Percentiles rank a stretch among this genome's conserved stretches.
Evolutionary conservation across 2,797 vertebrate genomes (phyloP).

Genomic region (Eutrigla gurnardus): DNA sequence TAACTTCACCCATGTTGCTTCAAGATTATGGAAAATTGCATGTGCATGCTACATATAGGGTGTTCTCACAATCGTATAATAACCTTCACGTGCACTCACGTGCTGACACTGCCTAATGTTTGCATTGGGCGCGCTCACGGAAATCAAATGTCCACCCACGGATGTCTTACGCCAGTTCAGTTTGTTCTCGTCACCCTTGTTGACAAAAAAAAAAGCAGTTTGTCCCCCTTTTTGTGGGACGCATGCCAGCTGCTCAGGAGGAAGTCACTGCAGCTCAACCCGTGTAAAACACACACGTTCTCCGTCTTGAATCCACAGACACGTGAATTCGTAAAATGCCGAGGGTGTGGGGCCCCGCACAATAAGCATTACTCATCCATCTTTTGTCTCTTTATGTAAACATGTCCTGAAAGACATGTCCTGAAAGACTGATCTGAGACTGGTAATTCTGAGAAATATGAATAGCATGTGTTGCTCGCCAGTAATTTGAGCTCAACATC

Average conservation of each 20-base stretch:
- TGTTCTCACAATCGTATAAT: neutral
- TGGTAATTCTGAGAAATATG: constrained; percentile 16
- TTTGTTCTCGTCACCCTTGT: neutral
- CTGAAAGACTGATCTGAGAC: constrained; percentile 29
- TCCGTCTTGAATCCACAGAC: constrained; percentile 19
- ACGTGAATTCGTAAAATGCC: constrained; percentile 40
- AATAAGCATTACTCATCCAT: constrained; percentile 55
- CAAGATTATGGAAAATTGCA: neutral
- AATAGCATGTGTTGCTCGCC: neutral
- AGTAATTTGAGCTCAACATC: neutral
- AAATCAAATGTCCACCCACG: neutral
- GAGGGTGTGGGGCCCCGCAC: constrained; percentile 38
- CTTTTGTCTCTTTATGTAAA: constrained; percentile 63
- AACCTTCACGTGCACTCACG: neutral
- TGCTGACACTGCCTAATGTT: neutral
- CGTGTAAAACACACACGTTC: constrained; percentile 5
- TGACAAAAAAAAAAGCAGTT: too few relatives aligned
- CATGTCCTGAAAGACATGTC: constrained; percentile 20
- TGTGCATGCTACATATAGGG: neutral
- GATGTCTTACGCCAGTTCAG: neutral
- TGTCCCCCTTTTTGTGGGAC: neutral
- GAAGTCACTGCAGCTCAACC: constrained; percentile 13
- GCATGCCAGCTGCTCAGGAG: neutral
- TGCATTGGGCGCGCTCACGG: neutral
- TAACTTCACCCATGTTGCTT: neutral